Base-by-base conservation (phyloP, 2,888 invertebrate genomes). In the Phragmatobia fuliginosa region DNA sequence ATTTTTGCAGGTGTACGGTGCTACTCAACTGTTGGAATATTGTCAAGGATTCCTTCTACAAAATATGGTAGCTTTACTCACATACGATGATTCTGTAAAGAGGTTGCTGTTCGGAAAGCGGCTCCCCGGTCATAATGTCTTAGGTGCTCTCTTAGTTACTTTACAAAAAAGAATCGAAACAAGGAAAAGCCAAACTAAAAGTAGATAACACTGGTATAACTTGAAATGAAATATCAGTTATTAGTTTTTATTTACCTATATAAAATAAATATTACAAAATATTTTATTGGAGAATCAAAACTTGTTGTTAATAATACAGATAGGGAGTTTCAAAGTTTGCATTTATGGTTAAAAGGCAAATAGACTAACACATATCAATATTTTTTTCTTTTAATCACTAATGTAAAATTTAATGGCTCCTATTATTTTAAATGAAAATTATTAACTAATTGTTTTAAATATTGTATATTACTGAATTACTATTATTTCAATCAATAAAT, bases 51-150 rank as follows among this genome's bases (percentile, higher is more conserved):
- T 98, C 89, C 94, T 98, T 36, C 96, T 98, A 62, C 98, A 98
- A 92, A 98, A 98, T 87, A 98, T 98, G 98, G 98, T 98, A n/a
- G 98, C 98, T n/a, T 94, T 98, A 36, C 95, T 98, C 63, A 98
- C 98, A 0, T 98, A 98, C 86, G 98, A 98, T 85, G 98, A 98
- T 88, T 98, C 98, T 0, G 98, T 98, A 0, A 98, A 98, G 87
- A 96, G 98, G 74, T 93, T 98, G 69, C 95, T 98, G 52, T 98
- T 98, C 85, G 98, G 98, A 58, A 98, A 98, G 90, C 97, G 98
- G 85, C 94, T 98, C 75, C 98, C 98, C 66, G 98, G 98, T 83
- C 98, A 98, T 87, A 98, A 98, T 86, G 98, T 98, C 8, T 95
- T 98, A 21, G 97, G 97, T 14, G 98, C 98, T 21, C 94, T 98